Evolutionary conservation across 2,797 vertebrate genomes (phyloP), one percentile per base, ranked within the genome.

Genomic region (Coracias cyanogaster): DNA sequence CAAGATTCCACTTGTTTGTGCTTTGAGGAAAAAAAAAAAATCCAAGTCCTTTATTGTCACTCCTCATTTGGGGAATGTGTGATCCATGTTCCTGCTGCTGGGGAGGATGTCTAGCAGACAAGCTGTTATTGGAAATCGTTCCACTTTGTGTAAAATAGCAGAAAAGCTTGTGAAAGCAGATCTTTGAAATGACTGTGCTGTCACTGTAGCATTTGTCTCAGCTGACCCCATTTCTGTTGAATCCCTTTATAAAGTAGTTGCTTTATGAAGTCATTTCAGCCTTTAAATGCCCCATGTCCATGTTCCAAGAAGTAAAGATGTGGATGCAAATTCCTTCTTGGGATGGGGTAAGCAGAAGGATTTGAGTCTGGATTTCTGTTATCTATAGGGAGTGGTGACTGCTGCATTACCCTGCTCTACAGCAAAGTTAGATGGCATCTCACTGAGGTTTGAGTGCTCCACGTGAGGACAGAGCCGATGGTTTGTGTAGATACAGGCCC

Each of bases 401-500:
- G 10, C 67, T 71, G 33, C 7, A 1, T 20, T 74, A 9, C 8
- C n/a, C 11, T 35, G 61, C 52, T 37, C 31, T 64, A 1, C 31
- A 26, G 28, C 35, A 21, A 31, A 39, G 43, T 35, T 51, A 41
- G 26, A 3, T 74, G 52, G 28, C 6, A 5, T 49, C 28, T 79
- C 11, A 21, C 13, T 1, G 5, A 66, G 31, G 21, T 69, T 58
- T 37, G 43, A 31, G 7, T 16, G 6, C 1, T 62, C 39, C 0
- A 0, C 29, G 24, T 72, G 57, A 79, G 45, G 37, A 46, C 24
- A 16, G 31, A 77, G 3, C 25, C 26, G 76, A 4, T 33, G 35
- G 19, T 54, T 58, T 33, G 21, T 7, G 5, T 3, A 33, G 76
- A 29, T 31, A 17, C 48, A 21, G 60, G 58, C 6, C 15, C 37